Base-by-base conservation (phyloP, 2,113 vertebrate species). In the Xiphophorus hellerii region DNA sequence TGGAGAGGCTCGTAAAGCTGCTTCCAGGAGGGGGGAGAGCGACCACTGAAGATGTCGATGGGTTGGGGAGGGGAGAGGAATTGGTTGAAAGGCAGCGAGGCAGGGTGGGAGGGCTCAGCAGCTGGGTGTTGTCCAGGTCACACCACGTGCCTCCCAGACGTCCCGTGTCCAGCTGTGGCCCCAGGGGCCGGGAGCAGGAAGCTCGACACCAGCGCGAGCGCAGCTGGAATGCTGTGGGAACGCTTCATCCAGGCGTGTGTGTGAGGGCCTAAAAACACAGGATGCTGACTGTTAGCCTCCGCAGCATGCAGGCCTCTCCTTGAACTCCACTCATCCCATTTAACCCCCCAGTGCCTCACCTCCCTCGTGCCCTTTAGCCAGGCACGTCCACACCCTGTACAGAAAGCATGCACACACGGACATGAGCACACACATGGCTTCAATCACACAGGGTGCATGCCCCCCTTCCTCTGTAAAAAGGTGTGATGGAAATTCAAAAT, bases 401-500 rank as follows among this genome's bases (percentile, higher is more conserved):
- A 69, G 63, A 58, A 76, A 35, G 11, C 62, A 82, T 60, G 68
- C 84, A 87, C 58, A 14, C 82, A 85, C 69, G 84, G 76, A 77
- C 87, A 88, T 71, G 48, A 81, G 74, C 89, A 82, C 80, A 89
- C 93, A 94, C 91, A 90, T 95, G 94, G 89, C 91, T 93, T 87
- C 87, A 90, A 93, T 95, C 92, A 89, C 80, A 76, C 71, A 65
- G 70, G 76, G 84, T 82, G 78, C 88, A 81, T 85, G 83, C 84
- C 86, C 91, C 91, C 87, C 88, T 20, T 15, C 14, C 14, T 17
- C 37, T 62, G 80, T 85, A 91, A 90, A 93, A 94, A 95, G 94
- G 93, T 94, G 94, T 93, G 93, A 94, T 94, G 93, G 93, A 94
- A 94, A 95, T 93, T 93, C 89, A 88, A 92, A 94, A 93, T 91